Evolutionary conservation across 2,113 vertebrate genomes (phyloP).

Genomic region (Beaufortia kweichowensis): DNA sequence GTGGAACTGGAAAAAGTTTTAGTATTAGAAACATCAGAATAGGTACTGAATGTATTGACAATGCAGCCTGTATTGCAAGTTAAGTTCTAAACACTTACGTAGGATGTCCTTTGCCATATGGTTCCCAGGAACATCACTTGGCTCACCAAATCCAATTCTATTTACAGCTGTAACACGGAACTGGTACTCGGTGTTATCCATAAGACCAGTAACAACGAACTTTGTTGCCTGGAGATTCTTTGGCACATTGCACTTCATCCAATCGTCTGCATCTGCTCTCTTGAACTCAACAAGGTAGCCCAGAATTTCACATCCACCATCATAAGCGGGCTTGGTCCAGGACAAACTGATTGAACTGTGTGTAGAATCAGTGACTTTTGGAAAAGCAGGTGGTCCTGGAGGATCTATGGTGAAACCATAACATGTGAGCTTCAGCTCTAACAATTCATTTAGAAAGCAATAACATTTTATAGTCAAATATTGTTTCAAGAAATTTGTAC

Average conservation of each 20-base stretch:
- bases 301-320: conserved; percentile 94
- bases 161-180: conserved; percentile 93
- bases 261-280: conserved; percentile 83
- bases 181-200: conserved; percentile 88
- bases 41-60: neutral
- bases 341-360: conserved; percentile 87
- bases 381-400: conserved; percentile 95
- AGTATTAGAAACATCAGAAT: neutral
- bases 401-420: conserved; percentile 80
- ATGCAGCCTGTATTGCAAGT: neutral
- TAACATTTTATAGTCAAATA: neutral
- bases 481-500: conserved; percentile 58
- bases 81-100: conserved; percentile 74
- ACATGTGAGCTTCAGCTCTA: neutral
- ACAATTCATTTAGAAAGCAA: neutral
- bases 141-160: conserved; percentile 94
- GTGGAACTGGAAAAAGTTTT: conserved; percentile 78
- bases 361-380: conserved; percentile 92
- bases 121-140: conserved; percentile 93
- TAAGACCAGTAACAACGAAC: conserved; percentile 85
- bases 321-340: conserved; percentile 96
- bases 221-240: conserved; percentile 88
- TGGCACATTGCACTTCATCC: conserved; percentile 93
- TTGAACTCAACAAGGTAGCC: conserved; percentile 95
- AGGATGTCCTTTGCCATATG: conserved; percentile 92